These are phyloP conservation scores for Campoletis raptor DNA, from an alignment of 2,888 invertebrate genomes.

Conservation along the genomic window DNA sequence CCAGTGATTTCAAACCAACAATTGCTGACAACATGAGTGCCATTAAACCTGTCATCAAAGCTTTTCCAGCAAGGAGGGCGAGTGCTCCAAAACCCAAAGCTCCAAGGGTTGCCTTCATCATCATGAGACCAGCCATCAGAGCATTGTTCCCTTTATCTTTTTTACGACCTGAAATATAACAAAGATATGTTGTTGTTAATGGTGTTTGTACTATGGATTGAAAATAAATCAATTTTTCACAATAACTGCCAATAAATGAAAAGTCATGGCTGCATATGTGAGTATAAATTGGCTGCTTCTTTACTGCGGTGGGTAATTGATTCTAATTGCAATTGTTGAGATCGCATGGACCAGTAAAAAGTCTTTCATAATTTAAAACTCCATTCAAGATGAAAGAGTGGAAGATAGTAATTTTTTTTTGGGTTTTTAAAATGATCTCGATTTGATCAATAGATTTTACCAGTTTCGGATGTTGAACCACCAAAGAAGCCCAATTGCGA, in stretches of 20 bases:
- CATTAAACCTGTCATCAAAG: constrained; percentile 93
- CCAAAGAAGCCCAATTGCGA: constrained; percentile 78
- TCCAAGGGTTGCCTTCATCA: constrained; percentile 90
- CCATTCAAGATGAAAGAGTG: neutral
- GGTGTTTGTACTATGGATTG: neutral
- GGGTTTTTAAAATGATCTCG: neutral
- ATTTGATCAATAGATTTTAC: constrained; percentile 83
- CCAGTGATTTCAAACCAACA: constrained; percentile 90
- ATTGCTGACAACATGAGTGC: constrained; percentile 92
- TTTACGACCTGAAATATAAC: constrained; percentile 78
- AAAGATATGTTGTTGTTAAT: constrained; percentile 28
- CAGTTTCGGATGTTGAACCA: constrained; percentile 75
- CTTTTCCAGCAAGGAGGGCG: constrained; percentile 93
- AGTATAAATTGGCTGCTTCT: neutral
- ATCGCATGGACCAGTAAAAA: neutral
- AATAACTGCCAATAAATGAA: neutral
- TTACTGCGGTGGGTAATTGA: neutral
- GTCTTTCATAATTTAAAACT: neutral
- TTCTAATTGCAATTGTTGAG: neutral
- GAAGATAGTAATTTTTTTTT: neutral
- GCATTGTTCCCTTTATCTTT: constrained; percentile 83
- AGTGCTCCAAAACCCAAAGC: constrained; percentile 91
- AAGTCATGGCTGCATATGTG: neutral
- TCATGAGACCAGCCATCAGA: constrained; percentile 85
- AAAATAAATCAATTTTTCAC: neutral